A percentile compares a stretch with the other conserved stretches of the same genome.
phyloP scores from a whole-genome alignment of 2,888 invertebrate species.

The Lacanobia wlatinum region DNA sequence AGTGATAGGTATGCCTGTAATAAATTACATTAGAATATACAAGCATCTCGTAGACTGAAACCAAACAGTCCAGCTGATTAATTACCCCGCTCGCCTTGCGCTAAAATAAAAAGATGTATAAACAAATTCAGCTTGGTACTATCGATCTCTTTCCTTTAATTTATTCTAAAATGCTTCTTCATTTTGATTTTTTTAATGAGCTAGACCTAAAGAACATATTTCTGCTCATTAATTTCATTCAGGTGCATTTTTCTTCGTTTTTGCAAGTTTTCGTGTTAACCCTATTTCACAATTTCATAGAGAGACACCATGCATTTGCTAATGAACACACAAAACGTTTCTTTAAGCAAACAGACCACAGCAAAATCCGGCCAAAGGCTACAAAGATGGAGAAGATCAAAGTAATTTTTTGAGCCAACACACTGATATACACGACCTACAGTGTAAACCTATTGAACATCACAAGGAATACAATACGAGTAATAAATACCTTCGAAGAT shows the following conservation, averaged over 20 bases:
- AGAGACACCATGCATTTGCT: conserved; percentile 40
- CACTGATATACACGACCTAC: neutral
- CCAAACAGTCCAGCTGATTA: conserved; percentile 64
- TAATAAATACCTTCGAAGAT: conserved; percentile 35
- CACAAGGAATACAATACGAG: conserved; percentile 11
- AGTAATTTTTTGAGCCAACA: conserved; percentile 42
- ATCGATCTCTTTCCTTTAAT: conserved; percentile 51
- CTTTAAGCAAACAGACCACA: conserved; percentile 49
- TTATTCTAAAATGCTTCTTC: conserved; percentile 37
- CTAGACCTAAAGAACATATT: conserved; percentile 1
- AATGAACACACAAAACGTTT: conserved; percentile 38
- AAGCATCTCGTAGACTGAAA: conserved; percentile 59
- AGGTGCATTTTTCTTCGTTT: neutral
- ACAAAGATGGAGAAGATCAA: conserved; percentile 38
- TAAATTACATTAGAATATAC: conserved; percentile 67
- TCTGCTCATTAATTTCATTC: neutral
- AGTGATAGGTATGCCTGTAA: conserved; percentile 54
- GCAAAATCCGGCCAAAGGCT: conserved; percentile 18
- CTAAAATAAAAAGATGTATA: conserved; percentile 60
- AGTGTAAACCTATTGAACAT: conserved; percentile 41
- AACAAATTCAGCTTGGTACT: conserved; percentile 55
- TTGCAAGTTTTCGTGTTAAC: neutral
- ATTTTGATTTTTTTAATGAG: conserved; percentile 20
- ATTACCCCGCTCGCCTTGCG: conserved; percentile 59
- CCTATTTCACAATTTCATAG: conserved; percentile 34